Evolutionary conservation across 2,113 vertebrate genomes (phyloP).

Genomic region (Tympanuchus pallidicinctus): DNA sequence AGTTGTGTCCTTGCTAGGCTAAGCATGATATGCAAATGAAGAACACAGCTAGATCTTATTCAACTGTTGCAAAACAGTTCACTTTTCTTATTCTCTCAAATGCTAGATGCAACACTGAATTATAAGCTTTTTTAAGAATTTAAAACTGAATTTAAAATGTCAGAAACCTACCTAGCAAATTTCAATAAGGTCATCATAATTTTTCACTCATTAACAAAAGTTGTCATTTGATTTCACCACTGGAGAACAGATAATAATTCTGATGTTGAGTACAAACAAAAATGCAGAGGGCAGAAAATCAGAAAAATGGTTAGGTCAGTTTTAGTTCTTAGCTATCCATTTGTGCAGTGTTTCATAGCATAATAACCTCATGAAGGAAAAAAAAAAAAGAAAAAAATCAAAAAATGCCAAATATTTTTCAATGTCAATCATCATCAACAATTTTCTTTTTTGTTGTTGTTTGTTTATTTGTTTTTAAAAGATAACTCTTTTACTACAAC

Average conservation of each 20-base stretch:
- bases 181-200: neutral
- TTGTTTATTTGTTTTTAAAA: neutral
- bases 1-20: neutral
- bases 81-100: neutral
- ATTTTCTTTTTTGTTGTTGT: neutral
- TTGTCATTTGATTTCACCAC: neutral
- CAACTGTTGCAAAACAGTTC: neutral
- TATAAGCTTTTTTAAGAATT: neutral
- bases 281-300: neutral
- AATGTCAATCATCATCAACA: conserved; percentile 5
- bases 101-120: neutral
- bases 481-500: neutral
- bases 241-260: neutral
- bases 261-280: neutral
- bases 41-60: neutral
- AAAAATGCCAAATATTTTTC: neutral
- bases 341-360: neutral
- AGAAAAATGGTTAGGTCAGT: neutral
- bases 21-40: neutral
- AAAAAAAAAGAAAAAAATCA: neutral
- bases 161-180: neutral
- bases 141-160: neutral
- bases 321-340: neutral
- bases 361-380: neutral
- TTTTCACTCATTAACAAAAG: neutral